Evolutionary conservation across 1,140 invertebrate species (phyloP), one percentile per base, ranked within the genome.

Genomic region (Ladona fulva): DNA sequence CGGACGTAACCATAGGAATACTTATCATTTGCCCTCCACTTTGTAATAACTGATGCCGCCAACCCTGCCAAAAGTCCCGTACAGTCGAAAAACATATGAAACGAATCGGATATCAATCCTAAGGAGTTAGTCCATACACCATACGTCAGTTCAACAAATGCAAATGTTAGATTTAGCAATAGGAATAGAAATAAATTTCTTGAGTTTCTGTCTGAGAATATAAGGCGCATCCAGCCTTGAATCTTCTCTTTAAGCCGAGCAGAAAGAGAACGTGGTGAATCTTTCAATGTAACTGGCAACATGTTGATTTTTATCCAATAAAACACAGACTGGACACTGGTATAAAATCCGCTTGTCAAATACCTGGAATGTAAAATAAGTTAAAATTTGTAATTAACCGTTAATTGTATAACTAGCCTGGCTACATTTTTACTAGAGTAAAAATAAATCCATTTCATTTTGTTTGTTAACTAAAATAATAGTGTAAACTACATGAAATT

Each of bases 61-160:
- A 99, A 86, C 22, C 97, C 97, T 77, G 96, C 95, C 74, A 99
- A 86, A 44, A 99, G 86, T 19, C 97, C 97, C 16, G 96, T 98
- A 82, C 97, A 99, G 85, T 99, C 97, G 85, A 99, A 99, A 84
- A 99, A 96, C 97, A 99, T 99, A 85, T 99, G 97, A 87, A 99
- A 99, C 82, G 97, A 95, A 89, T 99, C 97, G 0, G 96, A 98
- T 83, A 99, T 99, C 79, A 99, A 88, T 83, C 97, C 95, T 37
- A 89, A 81, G 8, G 14, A 77, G 86, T 99, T 99, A 77, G 96
- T 97, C 95, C 92, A 96, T 81, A 97, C 89, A 78, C 97, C 97
- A 87, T 99, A 99, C 77, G 92, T 89, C 76, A 99, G 87, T 86
- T 99, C 97, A 19, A 99, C 95, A 87, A 99, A 98, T 3, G 97